Evolutionary conservation across 2,888 invertebrate genomes (phyloP).

Genomic region (Tyria jacobaeae): DNA sequence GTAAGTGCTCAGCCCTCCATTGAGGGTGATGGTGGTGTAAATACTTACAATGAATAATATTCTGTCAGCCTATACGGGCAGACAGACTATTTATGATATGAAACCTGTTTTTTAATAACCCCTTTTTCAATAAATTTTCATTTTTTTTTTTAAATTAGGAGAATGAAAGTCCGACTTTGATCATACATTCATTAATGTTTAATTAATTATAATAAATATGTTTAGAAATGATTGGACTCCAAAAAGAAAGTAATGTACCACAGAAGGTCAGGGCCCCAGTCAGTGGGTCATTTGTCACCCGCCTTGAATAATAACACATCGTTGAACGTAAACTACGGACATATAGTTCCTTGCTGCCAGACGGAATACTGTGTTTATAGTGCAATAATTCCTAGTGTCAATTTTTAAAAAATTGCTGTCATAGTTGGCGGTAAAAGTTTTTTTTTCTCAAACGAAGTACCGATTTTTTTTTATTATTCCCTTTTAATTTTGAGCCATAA

Average conservation of each 20-base stretch:
- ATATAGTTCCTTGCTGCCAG: constrained; percentile 52
- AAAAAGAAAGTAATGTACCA: constrained; percentile 63
- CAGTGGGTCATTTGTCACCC: constrained; percentile 71
- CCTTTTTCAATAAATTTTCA: no score
- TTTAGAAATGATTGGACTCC: constrained; percentile 30
- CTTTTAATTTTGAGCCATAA: no score
- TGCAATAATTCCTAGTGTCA: constrained; percentile 35
- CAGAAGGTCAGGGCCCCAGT: constrained; percentile 71
- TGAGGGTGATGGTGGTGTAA: no score
- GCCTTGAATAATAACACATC: constrained; percentile 67
- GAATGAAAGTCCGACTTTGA: background rate
- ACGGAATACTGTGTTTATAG: constrained; percentile 33
- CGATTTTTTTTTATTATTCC: no score
- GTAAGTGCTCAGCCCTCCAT: no score
- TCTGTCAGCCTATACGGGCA: no score
- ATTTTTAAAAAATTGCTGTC: constrained; percentile 15
- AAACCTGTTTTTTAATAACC: no score
- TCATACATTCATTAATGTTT: background rate
- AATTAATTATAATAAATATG: background rate
- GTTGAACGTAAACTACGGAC: constrained; percentile 41
- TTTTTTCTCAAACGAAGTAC: background rate
- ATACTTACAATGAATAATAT: no score
- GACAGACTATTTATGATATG: no score
- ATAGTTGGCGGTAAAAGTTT: background rate
- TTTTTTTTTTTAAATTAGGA: no score